Evolutionary conservation across 2,888 invertebrate species (phyloP), one percentile per base, ranked within the genome.

Genomic region (Vanessa cardui): DNA sequence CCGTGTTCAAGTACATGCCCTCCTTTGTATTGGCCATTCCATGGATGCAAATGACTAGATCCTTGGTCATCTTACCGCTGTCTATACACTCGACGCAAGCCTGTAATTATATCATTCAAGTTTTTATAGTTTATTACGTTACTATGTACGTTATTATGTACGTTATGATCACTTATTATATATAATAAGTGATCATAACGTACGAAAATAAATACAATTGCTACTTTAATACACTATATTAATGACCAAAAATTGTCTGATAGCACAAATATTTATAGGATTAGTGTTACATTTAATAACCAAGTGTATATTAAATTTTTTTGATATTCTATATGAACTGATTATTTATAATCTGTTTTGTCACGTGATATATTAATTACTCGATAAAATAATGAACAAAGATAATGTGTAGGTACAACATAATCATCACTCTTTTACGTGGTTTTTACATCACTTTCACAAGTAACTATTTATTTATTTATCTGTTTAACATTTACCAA

Each of bases 61-160:
- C 98, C 90, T 98, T 98, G 18, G 98, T 98, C 96, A 97, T 95
- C 82, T 96, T 95, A 50, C 98, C 98, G 70, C 94, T 92, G 83
- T 98, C 96, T 9, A 98, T 95, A 73, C 96, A 96, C 78, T 96
- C 96, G 2, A 98, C 94, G 84, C 98, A 98, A 0, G 97, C 96
- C 86, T 93, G 84, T 26, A 83, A 83, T 6, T 4, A 21, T 52
- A 5, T 52, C 7, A 54, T 39, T 39, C 39, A 12, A 39, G 12
- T 39, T 39, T 39, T 12, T 39, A 5, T 5, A 47, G 46, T 39
- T 46, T 56, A 21, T 47, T 33, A 39, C 18, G n/a, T n/a, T n/a
- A n/a, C n/a, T n/a, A n/a, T n/a, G n/a, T n/a, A n/a, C n/a, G n/a
- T n/a, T n/a, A n/a, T n/a, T n/a, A n/a, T n/a, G n/a, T n/a, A n/a